Evolutionary conservation across 2,888 invertebrate genomes (phyloP).

Genomic region (Eupithecia inturbata): DNA sequence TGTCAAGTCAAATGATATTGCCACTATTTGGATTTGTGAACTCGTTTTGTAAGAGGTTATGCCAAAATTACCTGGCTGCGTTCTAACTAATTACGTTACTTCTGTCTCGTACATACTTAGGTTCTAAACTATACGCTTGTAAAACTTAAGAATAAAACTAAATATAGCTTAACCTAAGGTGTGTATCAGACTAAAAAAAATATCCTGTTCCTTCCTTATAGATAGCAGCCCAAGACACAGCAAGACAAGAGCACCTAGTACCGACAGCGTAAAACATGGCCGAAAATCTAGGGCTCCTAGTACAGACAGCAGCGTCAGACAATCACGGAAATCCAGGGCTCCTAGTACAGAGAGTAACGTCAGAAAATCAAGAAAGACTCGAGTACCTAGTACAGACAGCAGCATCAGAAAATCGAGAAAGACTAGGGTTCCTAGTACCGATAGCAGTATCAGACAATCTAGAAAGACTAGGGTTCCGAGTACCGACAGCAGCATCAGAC

Average conservation of each 20-base stretch:
- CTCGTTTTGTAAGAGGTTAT: too few species aligned
- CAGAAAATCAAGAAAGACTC: not conserved
- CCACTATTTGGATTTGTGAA: too few species aligned
- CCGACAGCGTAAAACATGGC: constrained; percentile 4
- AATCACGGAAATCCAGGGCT: constrained; percentile 9
- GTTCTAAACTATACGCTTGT: too few species aligned
- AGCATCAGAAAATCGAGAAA: not conserved
- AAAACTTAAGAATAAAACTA: too few species aligned
- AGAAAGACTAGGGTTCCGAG: constrained; percentile 4
- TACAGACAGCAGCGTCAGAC: constrained; percentile 18
- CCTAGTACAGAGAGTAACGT: constrained; percentile 8
- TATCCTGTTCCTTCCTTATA: not conserved
- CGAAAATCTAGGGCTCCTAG: constrained; percentile 6
- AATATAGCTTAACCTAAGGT: too few species aligned
- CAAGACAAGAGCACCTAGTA: constrained; percentile 3
- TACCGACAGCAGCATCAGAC: constrained; percentile 10
- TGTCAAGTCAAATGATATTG: too few species aligned
- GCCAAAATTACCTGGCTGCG: too few species aligned
- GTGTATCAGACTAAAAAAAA: not conserved
- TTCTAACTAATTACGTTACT: too few species aligned
- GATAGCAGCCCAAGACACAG: constrained; percentile 10
- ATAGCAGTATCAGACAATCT: not conserved
- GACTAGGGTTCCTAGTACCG: not conserved
- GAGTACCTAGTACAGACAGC: constrained; percentile 2
- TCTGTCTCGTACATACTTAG: too few species aligned